phyloP scores from a whole-genome alignment of 1,140 invertebrate species.

The Trypoxylus dichotomus region DNA sequence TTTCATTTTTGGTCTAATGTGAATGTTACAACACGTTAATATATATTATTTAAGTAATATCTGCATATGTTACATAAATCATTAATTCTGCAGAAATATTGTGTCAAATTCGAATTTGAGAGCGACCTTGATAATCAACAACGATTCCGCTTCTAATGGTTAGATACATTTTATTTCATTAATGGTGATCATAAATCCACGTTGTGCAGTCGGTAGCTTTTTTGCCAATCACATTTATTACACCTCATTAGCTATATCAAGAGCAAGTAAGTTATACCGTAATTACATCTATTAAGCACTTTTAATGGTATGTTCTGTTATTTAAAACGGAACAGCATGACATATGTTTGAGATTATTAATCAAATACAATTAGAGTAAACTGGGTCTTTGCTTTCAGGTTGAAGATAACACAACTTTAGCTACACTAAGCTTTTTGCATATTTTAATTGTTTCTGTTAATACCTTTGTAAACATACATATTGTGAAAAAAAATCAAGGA shows the following conservation, averaged over 20 bases:
- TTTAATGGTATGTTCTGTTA: background rate
- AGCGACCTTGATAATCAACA: background rate
- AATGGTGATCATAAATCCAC: too few relatives aligned
- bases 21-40: background rate
- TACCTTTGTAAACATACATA: too few relatives aligned
- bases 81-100: background rate
- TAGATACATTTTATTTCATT: background rate
- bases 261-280: background rate
- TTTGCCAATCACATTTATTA: background rate
- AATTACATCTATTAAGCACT: background rate
- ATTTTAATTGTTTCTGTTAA: too few relatives aligned
- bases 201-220: too few relatives aligned
- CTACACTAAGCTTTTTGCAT: too few relatives aligned
- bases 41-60: background rate
- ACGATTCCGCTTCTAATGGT: background rate
- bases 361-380: background rate
- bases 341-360: background rate
- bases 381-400: background rate
- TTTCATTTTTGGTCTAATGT: background rate
- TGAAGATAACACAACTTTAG: too few relatives aligned
- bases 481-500: too few relatives aligned
- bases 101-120: background rate
- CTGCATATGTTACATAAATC: background rate
- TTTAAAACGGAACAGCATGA: background rate
- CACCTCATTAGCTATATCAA: background rate